phyloP scores from a whole-genome alignment of 2,797 vertebrate genomes.

The Syngnathus rostellatus region DNA sequence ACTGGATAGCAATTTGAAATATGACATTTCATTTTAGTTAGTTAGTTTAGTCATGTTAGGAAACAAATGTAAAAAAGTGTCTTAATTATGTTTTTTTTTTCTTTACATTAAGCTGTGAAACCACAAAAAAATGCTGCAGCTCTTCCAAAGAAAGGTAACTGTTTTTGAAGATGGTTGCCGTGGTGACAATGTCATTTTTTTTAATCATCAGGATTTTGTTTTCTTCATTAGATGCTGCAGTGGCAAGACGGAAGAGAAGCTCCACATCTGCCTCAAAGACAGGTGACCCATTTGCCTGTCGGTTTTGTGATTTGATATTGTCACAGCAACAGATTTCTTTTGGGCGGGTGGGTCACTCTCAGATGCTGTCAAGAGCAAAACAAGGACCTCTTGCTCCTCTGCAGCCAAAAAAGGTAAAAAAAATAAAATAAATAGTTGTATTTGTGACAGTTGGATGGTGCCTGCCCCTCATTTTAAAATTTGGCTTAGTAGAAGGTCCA shows the following conservation, averaged over 20 bases:
- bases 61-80: neutral
- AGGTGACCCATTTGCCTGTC: neutral
- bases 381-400: constrained; percentile 13
- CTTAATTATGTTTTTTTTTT: neutral
- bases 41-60: too few relatives aligned
- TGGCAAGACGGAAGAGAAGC: neutral
- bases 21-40: too few relatives aligned
- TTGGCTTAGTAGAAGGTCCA: neutral
- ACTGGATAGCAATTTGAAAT: too few relatives aligned
- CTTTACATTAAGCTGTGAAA: constrained; percentile 1
- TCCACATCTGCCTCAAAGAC: neutral
- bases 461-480: fast-evolving
- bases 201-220: constrained; percentile 14
- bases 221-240: neutral
- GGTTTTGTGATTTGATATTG: neutral
- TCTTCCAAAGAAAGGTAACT: neutral
- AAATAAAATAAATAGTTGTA: too few relatives aligned
- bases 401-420: constrained; percentile 37
- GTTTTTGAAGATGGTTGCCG: neutral
- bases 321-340: constrained; percentile 19
- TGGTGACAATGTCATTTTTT: neutral
- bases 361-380: constrained; percentile 33
- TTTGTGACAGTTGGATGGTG: neutral
- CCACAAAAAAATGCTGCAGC: neutral
- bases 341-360: constrained; percentile 10